Evolutionary conservation across 1,140 invertebrate species (phyloP).

Genomic region (Drosophila sucinea): DNA sequence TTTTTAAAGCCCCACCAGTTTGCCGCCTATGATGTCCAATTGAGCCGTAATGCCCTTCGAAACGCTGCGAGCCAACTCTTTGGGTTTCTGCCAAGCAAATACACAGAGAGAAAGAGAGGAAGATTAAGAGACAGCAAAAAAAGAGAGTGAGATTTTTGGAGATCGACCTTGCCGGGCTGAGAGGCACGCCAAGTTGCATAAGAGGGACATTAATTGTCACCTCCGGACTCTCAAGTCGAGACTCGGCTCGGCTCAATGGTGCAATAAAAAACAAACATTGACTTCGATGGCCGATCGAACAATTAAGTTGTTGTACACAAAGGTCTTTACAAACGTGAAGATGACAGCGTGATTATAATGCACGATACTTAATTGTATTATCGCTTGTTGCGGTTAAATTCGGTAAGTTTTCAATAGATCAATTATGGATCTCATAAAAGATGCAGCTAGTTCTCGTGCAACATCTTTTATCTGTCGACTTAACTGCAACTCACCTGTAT

Average conservation of each 20-base stretch:
- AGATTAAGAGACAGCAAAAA: slow-evolving; percentile 1
- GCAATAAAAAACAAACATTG: slow-evolving; percentile 9
- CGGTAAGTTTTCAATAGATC: too few species aligned
- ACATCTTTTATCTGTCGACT: not conserved
- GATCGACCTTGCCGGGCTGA: slow-evolving; percentile 36
- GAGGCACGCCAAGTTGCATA: slow-evolving; percentile 32
- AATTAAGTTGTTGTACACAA: not conserved
- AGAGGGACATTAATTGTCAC: slow-evolving; percentile 11
- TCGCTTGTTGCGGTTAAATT: too few species aligned
- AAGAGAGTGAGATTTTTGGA: not conserved
- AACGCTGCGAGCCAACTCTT: slow-evolving; percentile 83
- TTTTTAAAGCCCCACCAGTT: slow-evolving; percentile 84
- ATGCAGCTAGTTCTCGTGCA: too few species aligned
- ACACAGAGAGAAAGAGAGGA: slow-evolving; percentile 10
- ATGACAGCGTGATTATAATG: not conserved
- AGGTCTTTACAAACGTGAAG: not conserved
- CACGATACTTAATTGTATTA: too few species aligned
- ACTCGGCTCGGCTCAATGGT: not conserved
- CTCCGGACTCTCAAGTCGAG: not conserved
- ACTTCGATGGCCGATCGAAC: not conserved
- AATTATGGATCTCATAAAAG: too few species aligned
- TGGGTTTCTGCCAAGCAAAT: slow-evolving; percentile 83
- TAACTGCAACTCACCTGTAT: slow-evolving; percentile 83
- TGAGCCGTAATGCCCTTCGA: slow-evolving; percentile 84
- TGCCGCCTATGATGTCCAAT: slow-evolving; percentile 84